Conservation (phyloP, 2,113 vertebrate genomes). For the Labrus mixtus region DNA sequence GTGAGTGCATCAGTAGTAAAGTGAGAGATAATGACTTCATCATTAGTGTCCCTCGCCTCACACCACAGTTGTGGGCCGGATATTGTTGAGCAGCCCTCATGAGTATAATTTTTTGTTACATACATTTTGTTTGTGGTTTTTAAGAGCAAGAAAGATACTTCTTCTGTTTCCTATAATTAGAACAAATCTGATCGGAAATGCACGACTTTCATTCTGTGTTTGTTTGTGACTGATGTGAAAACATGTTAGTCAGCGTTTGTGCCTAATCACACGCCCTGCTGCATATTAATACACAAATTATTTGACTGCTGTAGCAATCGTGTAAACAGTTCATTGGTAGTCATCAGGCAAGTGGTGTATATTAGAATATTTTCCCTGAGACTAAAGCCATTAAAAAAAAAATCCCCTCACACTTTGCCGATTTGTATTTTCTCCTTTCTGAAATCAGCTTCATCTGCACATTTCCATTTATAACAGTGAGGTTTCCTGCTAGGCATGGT, state of each 20-base stretch:
- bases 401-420: constrained; percentile 16
- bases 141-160: not conserved
- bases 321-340: constrained; percentile 11
- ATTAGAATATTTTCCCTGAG: not conserved
- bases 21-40: constrained; percentile 56
- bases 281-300: not conserved
- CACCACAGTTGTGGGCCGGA: constrained; percentile 39
- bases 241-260: not conserved
- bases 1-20: constrained; percentile 48
- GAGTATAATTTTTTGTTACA: constrained; percentile 14
- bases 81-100: constrained; percentile 1
- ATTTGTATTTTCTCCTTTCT: not conserved
- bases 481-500: constrained; percentile 46
- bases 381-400: constrained; percentile 6
- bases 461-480: constrained; percentile 54
- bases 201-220: not conserved
- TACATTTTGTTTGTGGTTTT: constrained; percentile 13
- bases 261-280: constrained; percentile 1
- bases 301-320: constrained; percentile 17
- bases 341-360: constrained; percentile 14
- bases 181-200: not conserved
- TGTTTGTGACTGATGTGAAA: not conserved
- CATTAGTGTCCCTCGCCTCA: constrained; percentile 32
- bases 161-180: not conserved
- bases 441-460: constrained; percentile 57